phyloP scores from a whole-genome alignment of 2,797 vertebrate species.

The Jordanella pulchra region DNA sequence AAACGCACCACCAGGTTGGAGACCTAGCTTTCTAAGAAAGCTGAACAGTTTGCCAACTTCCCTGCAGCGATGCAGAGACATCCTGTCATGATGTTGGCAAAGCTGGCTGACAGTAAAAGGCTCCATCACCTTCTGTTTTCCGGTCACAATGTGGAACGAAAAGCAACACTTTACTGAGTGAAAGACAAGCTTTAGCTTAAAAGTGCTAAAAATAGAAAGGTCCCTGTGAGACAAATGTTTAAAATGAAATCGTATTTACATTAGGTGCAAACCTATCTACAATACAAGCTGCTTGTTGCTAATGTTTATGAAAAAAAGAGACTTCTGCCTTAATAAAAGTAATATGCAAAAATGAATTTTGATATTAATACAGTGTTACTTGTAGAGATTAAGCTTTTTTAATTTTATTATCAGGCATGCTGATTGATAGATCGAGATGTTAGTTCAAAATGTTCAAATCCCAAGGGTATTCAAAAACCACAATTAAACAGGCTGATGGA shows the following conservation, averaged over 20 bases:
- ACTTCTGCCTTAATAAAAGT: background rate
- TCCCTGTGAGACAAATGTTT: constrained; percentile 18
- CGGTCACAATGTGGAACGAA: constrained; percentile 24
- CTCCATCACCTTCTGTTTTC: constrained; percentile 30
- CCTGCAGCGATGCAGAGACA: constrained; percentile 27
- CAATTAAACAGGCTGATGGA: background rate
- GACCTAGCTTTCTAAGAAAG: constrained; percentile 25
- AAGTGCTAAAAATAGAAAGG: constrained; percentile 32
- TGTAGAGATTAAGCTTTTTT: background rate
- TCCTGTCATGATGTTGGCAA: constrained; percentile 27
- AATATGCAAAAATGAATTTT: background rate
- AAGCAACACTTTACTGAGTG: constrained; percentile 9
- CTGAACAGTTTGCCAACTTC: constrained; percentile 20
- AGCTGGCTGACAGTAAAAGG: constrained; percentile 30
- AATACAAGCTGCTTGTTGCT: background rate
- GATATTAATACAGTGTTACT: background rate
- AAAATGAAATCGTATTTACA: constrained; percentile 24
- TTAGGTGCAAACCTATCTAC: background rate
- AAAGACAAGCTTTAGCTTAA: constrained; percentile 15
- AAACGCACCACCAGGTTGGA: constrained; percentile 38
- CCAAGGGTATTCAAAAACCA: background rate
- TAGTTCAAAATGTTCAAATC: background rate
- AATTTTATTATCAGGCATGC: background rate
- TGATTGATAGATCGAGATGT: background rate
- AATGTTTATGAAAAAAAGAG: background rate